These are phyloP conservation scores for Monochamus alternatus DNA, from an alignment of 2,888 invertebrate species.

Conservation along the genomic window DNA sequence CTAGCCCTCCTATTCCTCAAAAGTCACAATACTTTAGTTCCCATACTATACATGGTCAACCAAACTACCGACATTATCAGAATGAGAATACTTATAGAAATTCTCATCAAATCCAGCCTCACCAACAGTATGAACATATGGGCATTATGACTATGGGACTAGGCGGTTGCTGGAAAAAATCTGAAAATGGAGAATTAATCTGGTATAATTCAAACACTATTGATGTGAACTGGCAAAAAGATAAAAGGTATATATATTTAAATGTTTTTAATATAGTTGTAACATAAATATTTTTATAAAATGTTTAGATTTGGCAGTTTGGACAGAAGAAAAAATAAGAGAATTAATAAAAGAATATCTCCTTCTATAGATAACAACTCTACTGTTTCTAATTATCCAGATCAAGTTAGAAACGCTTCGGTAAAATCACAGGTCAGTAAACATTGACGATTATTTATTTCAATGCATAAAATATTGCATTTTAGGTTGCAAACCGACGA, in stretches of 20 bases:
- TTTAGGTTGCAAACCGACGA: conserved; percentile 61
- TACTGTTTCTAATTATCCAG: conserved; percentile 61
- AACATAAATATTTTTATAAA: background rate
- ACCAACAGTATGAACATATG: conserved; percentile 69
- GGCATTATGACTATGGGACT: conserved; percentile 64
- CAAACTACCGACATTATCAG: conserved; percentile 48
- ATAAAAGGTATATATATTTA: conserved; percentile 63
- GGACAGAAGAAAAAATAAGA: conserved; percentile 74
- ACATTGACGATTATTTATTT: background rate
- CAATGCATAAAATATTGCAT: conserved; percentile 19
- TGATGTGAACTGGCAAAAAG: conserved; percentile 65
- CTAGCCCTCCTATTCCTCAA: conserved; percentile 56
- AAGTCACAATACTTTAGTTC: conserved; percentile 58
- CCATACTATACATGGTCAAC: conserved; percentile 52
- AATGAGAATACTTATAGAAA: conserved; percentile 53
- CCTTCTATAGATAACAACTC: conserved; percentile 67
- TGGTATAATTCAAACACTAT: conserved; percentile 66
- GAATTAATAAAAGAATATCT: conserved; percentile 66
- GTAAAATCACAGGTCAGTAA: conserved; percentile 62
- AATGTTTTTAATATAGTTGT: too few relatives aligned
- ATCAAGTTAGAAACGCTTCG: conserved; percentile 62
- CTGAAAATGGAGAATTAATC: conserved; percentile 67
- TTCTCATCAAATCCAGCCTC: conserved; percentile 67
- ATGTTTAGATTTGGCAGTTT: conserved; percentile 75
- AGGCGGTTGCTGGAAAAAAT: conserved; percentile 69